These are phyloP conservation scores for Zele albiditarsus DNA, from an alignment of 2,888 invertebrate species.

Conservation along the genomic window DNA sequence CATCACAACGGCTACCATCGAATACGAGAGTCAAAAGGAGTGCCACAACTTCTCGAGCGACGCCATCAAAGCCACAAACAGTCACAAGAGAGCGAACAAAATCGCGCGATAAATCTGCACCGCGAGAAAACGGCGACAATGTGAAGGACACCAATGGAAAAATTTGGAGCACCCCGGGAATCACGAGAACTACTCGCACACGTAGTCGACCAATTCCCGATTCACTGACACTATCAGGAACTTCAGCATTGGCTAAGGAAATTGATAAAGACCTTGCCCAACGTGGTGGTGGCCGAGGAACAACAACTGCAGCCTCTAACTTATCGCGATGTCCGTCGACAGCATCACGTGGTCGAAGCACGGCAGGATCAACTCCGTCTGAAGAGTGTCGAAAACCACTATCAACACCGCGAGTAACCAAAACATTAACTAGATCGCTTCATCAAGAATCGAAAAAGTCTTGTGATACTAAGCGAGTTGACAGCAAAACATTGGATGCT, in stretches of 20 bases:
- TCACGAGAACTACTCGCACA: conserved; percentile 70
- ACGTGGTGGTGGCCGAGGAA: conserved; percentile 45
- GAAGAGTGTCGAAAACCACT: conserved; percentile 59
- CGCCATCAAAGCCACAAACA: conserved; percentile 75
- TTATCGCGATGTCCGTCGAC: conserved; percentile 52
- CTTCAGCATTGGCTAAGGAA: conserved; percentile 68
- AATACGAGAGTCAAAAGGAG: conserved; percentile 22
- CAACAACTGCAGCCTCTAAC: conserved; percentile 39
- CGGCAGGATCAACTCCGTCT: conserved; percentile 64
- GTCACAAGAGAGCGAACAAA: conserved; percentile 77
- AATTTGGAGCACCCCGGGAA: conserved; percentile 36
- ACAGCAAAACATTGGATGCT: conserved; percentile 77
- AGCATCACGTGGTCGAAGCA: conserved; percentile 54
- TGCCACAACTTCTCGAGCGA: conserved; percentile 59
- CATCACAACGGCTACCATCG: conserved; percentile 12
- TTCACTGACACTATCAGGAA: conserved; percentile 57
- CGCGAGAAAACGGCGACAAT: conserved; percentile 72
- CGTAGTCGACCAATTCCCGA: conserved; percentile 66
- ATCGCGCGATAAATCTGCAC: conserved; percentile 77
- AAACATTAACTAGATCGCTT: conserved; percentile 47
- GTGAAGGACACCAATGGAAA: conserved; percentile 20
- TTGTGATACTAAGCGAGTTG: conserved; percentile 24
- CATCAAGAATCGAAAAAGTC: conserved; percentile 47
- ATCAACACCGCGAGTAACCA: conserved; percentile 43
- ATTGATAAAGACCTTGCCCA: conserved; percentile 69